A percentile compares a stretch with the other conserved stretches of the same genome.
phyloP scores from a whole-genome alignment of 2,113 vertebrate species.

The Oryzias javanicus region DNA sequence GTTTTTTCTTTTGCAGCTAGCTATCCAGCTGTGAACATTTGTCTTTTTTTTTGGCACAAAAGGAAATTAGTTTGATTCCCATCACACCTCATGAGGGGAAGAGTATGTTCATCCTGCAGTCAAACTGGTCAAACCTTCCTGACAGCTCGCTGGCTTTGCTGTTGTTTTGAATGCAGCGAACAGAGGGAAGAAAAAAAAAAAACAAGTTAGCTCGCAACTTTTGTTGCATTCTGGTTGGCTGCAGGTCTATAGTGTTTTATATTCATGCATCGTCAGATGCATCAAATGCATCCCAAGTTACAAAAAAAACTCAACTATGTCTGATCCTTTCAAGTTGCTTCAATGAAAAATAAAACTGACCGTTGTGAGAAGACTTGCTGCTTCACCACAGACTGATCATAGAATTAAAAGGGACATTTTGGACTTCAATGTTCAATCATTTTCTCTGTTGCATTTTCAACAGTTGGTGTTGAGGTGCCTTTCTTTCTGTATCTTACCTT shows the following conservation, averaged over 20 bases:
- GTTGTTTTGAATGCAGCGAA: conserved; percentile 3
- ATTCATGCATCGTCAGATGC: conserved; percentile 5
- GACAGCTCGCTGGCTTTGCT: neutral
- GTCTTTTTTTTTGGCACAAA: neutral
- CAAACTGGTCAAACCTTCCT: neutral
- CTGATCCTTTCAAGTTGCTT: neutral
- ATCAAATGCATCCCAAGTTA: conserved; percentile 18
- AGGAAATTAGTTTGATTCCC: neutral
- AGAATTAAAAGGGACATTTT: conserved; percentile 8
- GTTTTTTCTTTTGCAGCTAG: conserved; percentile 53
- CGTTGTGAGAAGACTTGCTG: conserved; percentile 21
- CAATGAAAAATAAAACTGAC: neutral
- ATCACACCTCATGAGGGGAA: neutral
- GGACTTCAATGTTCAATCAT: neutral
- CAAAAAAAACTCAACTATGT: conserved; percentile 1
- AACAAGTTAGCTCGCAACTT: too few species aligned
- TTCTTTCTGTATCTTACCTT: conserved; percentile 61
- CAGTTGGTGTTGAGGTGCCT: conserved; percentile 62
- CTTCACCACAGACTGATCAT: conserved; percentile 12
- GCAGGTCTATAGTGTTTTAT: neutral
- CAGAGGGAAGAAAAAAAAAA: neutral
- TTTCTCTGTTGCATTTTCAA: conserved; percentile 11
- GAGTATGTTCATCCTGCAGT: neutral
- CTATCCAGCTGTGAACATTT: conserved; percentile 25
- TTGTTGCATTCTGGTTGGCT: too few species aligned